Evolutionary conservation across 1,140 invertebrate species (phyloP).

Genomic region (Heliconius hermathena): DNA sequence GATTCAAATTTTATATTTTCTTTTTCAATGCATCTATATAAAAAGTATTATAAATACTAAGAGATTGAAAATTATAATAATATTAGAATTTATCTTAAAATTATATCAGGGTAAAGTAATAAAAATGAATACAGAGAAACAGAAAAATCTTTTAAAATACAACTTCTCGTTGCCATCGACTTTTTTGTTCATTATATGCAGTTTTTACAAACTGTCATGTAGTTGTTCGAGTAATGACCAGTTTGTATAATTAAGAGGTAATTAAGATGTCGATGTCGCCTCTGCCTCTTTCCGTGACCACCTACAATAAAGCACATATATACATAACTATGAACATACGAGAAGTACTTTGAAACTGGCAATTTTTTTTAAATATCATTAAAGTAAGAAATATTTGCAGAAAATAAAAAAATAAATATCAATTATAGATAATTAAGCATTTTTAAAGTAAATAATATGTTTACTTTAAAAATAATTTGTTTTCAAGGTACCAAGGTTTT

Average conservation of each 20-base stretch:
- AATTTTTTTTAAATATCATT: background rate
- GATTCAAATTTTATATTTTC: too few relatives aligned
- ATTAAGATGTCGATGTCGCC: constrained; percentile 54
- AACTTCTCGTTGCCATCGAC: background rate
- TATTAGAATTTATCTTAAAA: background rate
- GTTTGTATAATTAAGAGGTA: constrained; percentile 45
- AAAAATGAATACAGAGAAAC: too few relatives aligned
- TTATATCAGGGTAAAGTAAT: background rate
- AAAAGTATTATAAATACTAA: background rate
- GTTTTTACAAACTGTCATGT: background rate
- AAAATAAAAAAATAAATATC: background rate
- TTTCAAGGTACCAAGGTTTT: background rate
- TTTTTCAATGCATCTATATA: background rate
- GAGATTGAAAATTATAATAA: background rate
- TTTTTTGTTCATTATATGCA: background rate
- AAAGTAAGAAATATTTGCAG: background rate
- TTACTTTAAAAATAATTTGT: background rate
- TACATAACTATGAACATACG: too few relatives aligned
- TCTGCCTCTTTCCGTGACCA: constrained; percentile 28
- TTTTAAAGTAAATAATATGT: background rate
- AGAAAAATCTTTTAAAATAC: background rate
- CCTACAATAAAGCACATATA: too few relatives aligned
- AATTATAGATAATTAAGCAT: background rate
- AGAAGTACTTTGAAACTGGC: too few relatives aligned
- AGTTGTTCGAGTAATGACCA: constrained; percentile 15